phyloP scores from a whole-genome alignment of 2,113 vertebrate genomes.

The Strigops habroptila region DNA sequence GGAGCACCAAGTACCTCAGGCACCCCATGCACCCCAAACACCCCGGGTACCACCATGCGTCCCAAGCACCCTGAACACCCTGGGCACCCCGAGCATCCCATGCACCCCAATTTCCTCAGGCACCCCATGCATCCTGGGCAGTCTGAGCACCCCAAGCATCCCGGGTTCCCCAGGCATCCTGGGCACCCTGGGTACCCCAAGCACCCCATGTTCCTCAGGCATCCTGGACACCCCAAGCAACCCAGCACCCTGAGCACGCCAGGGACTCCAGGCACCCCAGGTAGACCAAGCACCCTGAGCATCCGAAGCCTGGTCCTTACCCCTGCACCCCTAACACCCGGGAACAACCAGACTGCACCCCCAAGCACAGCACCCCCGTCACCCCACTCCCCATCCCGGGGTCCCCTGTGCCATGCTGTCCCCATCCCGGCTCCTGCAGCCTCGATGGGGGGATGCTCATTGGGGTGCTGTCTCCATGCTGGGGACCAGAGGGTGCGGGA shows the following conservation, averaged over 20 bases:
- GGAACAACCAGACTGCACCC: no score
- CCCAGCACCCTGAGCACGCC: no score
- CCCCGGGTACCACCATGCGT: neutral
- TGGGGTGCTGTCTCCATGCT: neutral
- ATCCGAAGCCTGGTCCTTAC: neutral
- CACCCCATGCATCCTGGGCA: neutral
- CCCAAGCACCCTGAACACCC: no score
- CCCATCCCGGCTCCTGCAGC: no score
- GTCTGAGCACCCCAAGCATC: no score
- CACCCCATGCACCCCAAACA: neutral
- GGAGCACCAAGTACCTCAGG: no score
- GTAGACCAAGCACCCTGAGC: neutral
- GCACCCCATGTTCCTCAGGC: no score
- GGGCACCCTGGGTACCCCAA: accelerated
- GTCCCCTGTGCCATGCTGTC: neutral
- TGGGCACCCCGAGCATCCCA: accelerated
- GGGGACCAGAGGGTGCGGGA: neutral
- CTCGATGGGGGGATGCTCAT: neutral
- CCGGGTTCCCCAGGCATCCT: neutral
- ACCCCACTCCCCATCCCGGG: neutral
- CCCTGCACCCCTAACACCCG: neutral
- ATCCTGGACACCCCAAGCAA: neutral
- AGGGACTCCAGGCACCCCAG: neutral
- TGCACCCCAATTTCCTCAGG: no score
- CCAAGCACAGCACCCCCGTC: neutral